Evolutionary conservation across 2,888 invertebrate genomes (phyloP).

Genomic region (Phengaris arion): DNA sequence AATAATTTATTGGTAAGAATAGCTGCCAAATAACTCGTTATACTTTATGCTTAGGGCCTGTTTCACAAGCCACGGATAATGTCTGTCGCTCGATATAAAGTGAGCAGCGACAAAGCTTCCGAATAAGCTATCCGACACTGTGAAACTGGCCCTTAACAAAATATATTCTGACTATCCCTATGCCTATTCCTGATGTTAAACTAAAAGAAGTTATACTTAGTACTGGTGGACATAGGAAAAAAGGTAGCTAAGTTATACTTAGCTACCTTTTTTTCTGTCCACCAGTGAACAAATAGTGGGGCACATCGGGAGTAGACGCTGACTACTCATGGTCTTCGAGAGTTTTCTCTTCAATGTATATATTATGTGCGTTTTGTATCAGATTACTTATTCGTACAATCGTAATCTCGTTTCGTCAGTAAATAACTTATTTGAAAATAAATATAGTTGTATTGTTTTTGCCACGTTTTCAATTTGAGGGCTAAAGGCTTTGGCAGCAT

Average conservation of each 20-base stretch:
- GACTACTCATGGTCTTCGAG: neutral
- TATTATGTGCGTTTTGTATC: neutral
- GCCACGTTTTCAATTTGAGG: neutral
- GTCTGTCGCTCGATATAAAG: too few species aligned
- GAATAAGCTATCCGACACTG: too few species aligned
- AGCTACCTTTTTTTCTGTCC: too few species aligned
- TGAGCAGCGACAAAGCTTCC: too few species aligned
- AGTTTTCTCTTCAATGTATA: neutral
- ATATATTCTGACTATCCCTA: too few species aligned
- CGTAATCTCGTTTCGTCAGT: neutral
- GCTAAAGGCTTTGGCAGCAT: constrained; percentile 16
- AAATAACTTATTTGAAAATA: neutral
- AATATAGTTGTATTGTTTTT: neutral
- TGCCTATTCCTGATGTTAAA: too few species aligned
- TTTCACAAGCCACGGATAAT: too few species aligned
- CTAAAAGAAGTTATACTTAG: too few species aligned
- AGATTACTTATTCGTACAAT: neutral
- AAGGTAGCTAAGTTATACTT: too few species aligned
- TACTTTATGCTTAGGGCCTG: neutral
- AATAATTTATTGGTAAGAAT: neutral
- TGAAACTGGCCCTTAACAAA: too few species aligned
- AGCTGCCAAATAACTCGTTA: constrained; percentile 9
- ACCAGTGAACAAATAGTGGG: too few species aligned
- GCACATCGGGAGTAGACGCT: neutral
- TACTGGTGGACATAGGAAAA: too few species aligned